Base-by-base conservation (phyloP, 2,888 invertebrate genomes). In the Philereme transversata region DNA sequence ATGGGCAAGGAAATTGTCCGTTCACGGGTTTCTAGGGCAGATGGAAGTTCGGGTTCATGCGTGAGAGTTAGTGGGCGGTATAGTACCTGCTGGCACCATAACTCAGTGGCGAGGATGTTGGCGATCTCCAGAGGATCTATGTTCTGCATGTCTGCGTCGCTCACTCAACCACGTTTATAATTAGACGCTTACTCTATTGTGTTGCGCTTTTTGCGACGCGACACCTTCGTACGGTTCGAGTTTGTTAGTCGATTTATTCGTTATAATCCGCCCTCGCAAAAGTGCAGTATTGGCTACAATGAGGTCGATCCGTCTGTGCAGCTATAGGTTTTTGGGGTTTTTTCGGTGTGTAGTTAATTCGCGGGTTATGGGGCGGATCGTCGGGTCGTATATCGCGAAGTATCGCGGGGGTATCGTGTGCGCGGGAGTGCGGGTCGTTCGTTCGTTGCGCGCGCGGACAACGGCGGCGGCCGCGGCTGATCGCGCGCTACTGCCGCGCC, bases 81-180 rank as follows among this genome's bases (percentile, higher is more conserved):
- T 95, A n/a, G n/a, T n/a, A 96, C 96, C 95, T 97, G 96, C 90
- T 96, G 96, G 93, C 96, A 96, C 93, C 96, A 95, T 85, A 95
- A 93, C 94, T 97, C 97, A 86, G 95, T 96, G 82, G 96, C 96
- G 82, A 97, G 94, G 90, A 96, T 96, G 92, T 95, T 96, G 78
- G 96, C 96, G 86, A 97, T 96, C 94, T 97, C 97, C 93, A 95
- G 94, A 84, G 96, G 95, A 93, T 97, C 96, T 94, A 96, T 95
- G 84, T 89, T 89, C 87, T 91, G 90, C 90, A 89, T 88, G 75
- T 81, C 82, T 75, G 75, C 82, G 82, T 74, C 82, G 79, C 71
- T 84, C 81, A 80, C 83, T 86, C 86, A 82, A 84, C 82, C 87
- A 86, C 86, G 89, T 85, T 87, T 92, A 91, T 86, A 88, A 89